phyloP scores from a whole-genome alignment of 2,113 vertebrate genomes.

The Colaptes auratus region DNA sequence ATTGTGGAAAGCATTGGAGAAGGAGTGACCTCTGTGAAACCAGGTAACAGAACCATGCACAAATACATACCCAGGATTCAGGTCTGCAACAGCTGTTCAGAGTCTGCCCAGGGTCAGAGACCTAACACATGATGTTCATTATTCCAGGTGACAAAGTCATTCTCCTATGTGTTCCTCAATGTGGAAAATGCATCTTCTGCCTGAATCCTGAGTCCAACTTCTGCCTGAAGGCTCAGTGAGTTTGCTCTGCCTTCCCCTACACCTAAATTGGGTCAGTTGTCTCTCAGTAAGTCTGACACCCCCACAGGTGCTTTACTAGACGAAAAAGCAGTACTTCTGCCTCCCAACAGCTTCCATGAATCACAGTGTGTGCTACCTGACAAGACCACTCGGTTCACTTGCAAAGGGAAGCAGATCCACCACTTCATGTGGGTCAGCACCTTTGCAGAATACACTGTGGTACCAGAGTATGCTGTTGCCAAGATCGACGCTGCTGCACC shows the following conservation, averaged over 20 bases:
- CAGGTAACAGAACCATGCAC: conserved; percentile 65
- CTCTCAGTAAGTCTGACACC: not conserved
- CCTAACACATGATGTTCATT: not conserved
- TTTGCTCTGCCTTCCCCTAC: not conserved
- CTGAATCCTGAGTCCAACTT: conserved; percentile 80
- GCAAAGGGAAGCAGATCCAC: conserved; percentile 80
- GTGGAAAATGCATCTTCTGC: conserved; percentile 79
- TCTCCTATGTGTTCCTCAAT: conserved; percentile 81
- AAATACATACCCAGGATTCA: rapidly evolving
- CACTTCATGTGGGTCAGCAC: conserved; percentile 84
- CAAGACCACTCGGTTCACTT: conserved; percentile 78
- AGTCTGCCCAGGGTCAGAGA: not conserved
- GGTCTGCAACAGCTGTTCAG: not conserved
- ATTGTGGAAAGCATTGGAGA: conserved; percentile 87
- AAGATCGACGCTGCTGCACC: conserved; percentile 82
- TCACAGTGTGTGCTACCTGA: conserved; percentile 63
- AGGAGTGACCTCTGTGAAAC: conserved; percentile 82
- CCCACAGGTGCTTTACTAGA: too few relatives aligned
- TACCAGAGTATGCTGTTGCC: conserved; percentile 74
- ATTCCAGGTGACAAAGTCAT: conserved; percentile 87
- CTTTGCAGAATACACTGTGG: conserved; percentile 86
- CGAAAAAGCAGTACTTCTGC: not conserved
- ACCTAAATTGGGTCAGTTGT: rapidly evolving
- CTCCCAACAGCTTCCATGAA: not conserved
- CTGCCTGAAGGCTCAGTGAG: conserved; percentile 81